Evolutionary conservation across 2,797 vertebrate genomes (phyloP), one percentile per base, ranked within the genome.

Genomic region (Oreochromis grahami): DNA sequence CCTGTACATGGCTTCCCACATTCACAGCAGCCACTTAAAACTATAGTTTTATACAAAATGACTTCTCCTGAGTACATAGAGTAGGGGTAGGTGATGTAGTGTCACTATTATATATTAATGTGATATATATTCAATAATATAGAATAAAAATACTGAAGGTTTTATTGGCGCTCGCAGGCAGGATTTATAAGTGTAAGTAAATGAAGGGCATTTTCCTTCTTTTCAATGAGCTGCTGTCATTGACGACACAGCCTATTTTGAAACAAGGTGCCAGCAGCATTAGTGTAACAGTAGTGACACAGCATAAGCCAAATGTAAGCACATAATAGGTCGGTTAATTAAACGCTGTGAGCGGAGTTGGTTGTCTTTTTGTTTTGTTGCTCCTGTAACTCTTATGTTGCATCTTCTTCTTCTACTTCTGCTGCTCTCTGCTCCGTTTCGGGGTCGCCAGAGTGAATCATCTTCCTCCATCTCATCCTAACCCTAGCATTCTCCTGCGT

Each of bases 31-130:
- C 65, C 11, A 32, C 21, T 3, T 15, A 50, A 3, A 55, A 63
- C 45, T 79, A 13, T 51, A 79, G 56, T 56, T 45, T n/a, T 10
- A 58, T 77, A 21, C 68, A 72, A 48, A 72, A n/a, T 48, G 32
- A 72, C 9, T 17, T 48, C 4, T 70, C 24, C 3, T 19, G 68
- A 72, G 8, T 48, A 45, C 21, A 72, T 11, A 29, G 13, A 5
- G 65, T 0, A 68, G 63, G 4, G 36, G 12, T 68, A 6, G 36
- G 36, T 5, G 24, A 0, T 17, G 8, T 24, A 43, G 21, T 24
- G 12, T 26, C 65, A 45, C 14, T 43, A 7, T 70, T 70, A 45
- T 60, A 60, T 60, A 34, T 60, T 34, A 19, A 60, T 60, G 15
- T 60, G 29, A 3, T 60, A 60, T 34, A 60, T 34, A 34, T 34